A percentile compares a stretch with the other conserved stretches of the same genome.
Conservation (phyloP, 2,797 vertebrate species). For the Dicrostonyx torquatus region DNA sequence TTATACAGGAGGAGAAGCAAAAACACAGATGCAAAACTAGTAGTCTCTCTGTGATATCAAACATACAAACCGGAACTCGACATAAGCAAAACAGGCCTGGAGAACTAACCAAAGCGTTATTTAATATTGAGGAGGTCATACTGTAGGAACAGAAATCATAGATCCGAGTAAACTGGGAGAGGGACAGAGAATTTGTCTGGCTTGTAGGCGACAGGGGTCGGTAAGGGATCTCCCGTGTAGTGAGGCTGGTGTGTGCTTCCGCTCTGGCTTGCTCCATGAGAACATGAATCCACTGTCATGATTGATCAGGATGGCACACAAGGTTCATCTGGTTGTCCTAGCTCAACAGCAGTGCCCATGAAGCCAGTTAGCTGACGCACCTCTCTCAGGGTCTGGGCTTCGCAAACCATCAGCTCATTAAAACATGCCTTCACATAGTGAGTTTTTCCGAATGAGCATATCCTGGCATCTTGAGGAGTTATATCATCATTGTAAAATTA, state of each 20-base stretch:
- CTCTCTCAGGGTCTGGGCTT: neutral
- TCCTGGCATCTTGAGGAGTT: conserved; percentile 14
- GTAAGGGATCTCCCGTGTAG: neutral
- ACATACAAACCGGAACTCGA: neutral
- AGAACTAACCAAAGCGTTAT: neutral
- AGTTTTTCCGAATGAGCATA: conserved; percentile 14
- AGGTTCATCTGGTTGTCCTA: neutral
- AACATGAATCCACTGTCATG: neutral
- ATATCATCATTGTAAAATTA: neutral
- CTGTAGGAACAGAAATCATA: neutral
- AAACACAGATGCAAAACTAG: neutral
- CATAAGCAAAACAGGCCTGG: neutral
- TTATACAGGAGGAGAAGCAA: neutral
- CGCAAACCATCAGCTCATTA: neutral
- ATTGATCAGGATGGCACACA: neutral
- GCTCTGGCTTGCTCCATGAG: neutral
- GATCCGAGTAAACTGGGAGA: neutral
- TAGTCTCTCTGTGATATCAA: neutral
- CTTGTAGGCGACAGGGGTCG: neutral
- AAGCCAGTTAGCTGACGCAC: neutral
- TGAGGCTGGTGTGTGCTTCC: neutral
- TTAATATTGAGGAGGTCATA: neutral
- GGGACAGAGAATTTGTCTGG: neutral
- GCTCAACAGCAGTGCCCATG: neutral
- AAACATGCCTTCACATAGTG: neutral